These are phyloP conservation scores for Brachyopa scutellaris DNA, from an alignment of 2,888 invertebrate genomes.

Conservation along the genomic window DNA sequence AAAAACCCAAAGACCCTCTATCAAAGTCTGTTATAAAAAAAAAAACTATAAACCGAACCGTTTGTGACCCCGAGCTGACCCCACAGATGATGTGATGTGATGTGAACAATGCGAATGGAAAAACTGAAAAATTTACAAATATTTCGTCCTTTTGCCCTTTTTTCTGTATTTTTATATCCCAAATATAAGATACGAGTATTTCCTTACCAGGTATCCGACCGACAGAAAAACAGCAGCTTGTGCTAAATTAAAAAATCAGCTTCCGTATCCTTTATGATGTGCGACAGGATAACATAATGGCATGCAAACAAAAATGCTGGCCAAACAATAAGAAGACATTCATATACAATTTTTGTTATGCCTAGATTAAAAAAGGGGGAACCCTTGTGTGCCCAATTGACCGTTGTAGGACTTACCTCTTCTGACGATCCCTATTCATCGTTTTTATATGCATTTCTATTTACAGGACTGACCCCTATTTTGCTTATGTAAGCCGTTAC, in stretches of 20 bases:
- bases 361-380: constrained; percentile 25
- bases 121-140: constrained; percentile 16
- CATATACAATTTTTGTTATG: neutral
- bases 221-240: constrained; percentile 46
- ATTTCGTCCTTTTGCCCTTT: constrained; percentile 43
- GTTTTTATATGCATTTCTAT: constrained; percentile 4
- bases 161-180: constrained; percentile 25
- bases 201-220: constrained; percentile 49
- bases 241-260: constrained; percentile 41
- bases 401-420: constrained; percentile 24
- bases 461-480: constrained; percentile 37
- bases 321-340: constrained; percentile 10
- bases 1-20: constrained; percentile 16
- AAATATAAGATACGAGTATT: constrained; percentile 14
- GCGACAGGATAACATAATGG: constrained; percentile 42
- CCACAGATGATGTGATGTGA: constrained; percentile 31
- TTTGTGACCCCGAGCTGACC: constrained; percentile 71
- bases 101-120: constrained; percentile 6
- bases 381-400: constrained; percentile 42
- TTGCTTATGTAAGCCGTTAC: neutral
- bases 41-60: constrained; percentile 40
- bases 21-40: constrained; percentile 22
- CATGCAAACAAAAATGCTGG: constrained; percentile 46
- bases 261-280: constrained; percentile 58
- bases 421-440: neutral